These are phyloP conservation scores for Eira barbara DNA, from an alignment of 2,113 vertebrate genomes.

Conservation along the genomic window DNA sequence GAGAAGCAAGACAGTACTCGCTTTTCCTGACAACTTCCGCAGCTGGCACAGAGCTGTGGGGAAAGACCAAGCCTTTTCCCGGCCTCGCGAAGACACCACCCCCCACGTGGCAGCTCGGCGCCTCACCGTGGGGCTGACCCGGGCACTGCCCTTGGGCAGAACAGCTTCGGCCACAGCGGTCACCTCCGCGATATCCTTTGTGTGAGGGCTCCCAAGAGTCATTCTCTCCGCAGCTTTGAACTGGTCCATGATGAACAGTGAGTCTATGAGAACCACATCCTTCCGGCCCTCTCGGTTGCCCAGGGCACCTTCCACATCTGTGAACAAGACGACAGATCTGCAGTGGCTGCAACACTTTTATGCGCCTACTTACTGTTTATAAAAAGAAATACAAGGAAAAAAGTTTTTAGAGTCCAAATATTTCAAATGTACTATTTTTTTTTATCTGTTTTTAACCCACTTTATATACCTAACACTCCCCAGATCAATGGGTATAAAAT, in stretches of 20 bases:
- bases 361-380: not conserved
- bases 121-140: constrained; percentile 83
- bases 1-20: not conserved
- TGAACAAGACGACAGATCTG: not conserved
- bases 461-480: not conserved
- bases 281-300: constrained; percentile 71
- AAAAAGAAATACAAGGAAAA: too few relatives aligned
- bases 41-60: too few relatives aligned
- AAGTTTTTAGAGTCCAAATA: not conserved
- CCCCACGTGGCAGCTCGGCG: fast-evolving
- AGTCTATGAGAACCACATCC: constrained; percentile 86
- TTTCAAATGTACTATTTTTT: not conserved
- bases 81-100: not conserved
- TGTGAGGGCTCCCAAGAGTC: constrained; percentile 76
- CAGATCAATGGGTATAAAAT: not conserved
- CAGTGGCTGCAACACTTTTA: not conserved
- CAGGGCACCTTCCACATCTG: constrained; percentile 77
- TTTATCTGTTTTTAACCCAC: not conserved
- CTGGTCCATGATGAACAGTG: constrained; percentile 89
- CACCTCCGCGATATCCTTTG: constrained; percentile 87
- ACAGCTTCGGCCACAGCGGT: constrained; percentile 88
- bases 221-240: constrained; percentile 84
- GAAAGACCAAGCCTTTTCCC: not conserved
- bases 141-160: constrained; percentile 88
- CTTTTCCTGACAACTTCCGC: not conserved